phyloP scores from a whole-genome alignment of 1,140 invertebrate species.

The Nomia melanderi region DNA sequence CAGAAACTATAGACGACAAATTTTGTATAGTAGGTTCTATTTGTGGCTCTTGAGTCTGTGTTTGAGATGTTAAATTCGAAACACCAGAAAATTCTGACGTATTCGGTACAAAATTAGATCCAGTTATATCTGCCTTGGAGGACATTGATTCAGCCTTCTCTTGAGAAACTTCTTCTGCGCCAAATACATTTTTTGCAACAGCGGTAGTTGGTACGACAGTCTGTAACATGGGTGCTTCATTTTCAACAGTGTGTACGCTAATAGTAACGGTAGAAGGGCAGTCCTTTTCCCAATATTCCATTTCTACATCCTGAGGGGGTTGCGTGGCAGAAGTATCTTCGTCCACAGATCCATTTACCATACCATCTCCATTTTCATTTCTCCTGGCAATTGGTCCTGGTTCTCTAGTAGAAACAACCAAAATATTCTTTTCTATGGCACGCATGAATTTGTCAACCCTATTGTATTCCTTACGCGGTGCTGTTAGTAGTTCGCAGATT shows the following conservation, averaged over 20 bases:
- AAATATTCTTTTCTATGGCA: slow-evolving; percentile 95
- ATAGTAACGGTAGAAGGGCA: slow-evolving; percentile 66
- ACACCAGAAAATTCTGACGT: slow-evolving; percentile 62
- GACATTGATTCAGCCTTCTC: slow-evolving; percentile 53
- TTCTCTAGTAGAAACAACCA: slow-evolving; percentile 97
- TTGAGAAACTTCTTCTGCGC: slow-evolving; percentile 41
- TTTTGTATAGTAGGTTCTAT: slow-evolving; percentile 58
- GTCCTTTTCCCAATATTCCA: slow-evolving; percentile 78
- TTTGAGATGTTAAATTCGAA: slow-evolving; percentile 51
- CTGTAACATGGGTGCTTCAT: slow-evolving; percentile 49
- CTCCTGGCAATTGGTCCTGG: slow-evolving; percentile 84
- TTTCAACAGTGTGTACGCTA: slow-evolving; percentile 59
- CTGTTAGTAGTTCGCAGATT: slow-evolving; percentile 95
- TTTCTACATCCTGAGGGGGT: slow-evolving; percentile 73
- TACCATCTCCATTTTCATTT: slow-evolving; percentile 86
- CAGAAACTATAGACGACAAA: slow-evolving; percentile 55
- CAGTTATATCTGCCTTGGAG: slow-evolving; percentile 46
- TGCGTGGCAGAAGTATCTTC: slow-evolving; percentile 69
- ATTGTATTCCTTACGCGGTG: slow-evolving; percentile 96
- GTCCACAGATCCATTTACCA: slow-evolving; percentile 81
- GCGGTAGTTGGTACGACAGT: slow-evolving; percentile 43
- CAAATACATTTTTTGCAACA: slow-evolving; percentile 49
- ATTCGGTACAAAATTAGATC: slow-evolving; percentile 63
- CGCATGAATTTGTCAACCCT: slow-evolving; percentile 97
- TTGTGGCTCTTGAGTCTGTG: slow-evolving; percentile 45